Base-by-base conservation (phyloP, 1,140 invertebrate species). In the Drosophila bipectinata region DNA sequence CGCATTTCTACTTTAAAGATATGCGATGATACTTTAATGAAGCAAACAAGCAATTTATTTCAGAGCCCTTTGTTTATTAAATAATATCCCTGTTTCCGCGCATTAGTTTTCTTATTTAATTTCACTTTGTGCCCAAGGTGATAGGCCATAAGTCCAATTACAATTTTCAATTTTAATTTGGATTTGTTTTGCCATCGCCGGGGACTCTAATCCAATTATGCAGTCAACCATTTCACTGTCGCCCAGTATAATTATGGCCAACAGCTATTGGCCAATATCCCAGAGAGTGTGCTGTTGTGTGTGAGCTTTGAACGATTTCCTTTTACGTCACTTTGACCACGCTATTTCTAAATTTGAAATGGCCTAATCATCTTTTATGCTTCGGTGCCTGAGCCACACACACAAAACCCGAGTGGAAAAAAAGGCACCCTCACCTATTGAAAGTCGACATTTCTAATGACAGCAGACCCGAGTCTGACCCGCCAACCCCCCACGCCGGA, bases 351-450 rank as follows among this genome's bases (percentile, higher is more conserved):
- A 78, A 67, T 85, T 84, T 69, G 34, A 84, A 85, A 79, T 53
- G 66, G 71, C 84, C 83, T 83, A 83, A 87, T 87, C 83, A 87
- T 87, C 79, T 87, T 87, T 88, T 77, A 87, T 87, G 83, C 73
- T 45, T 44, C 49, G 56, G 30, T 61, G 63, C 45, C 32, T 58
- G 44, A 45, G 64, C 28, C 26, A 58, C 32, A 66, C 18, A 14
- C 32, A 37, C 2, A 15, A 32, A 28, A 5, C 24, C 10, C 41
- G n/a, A 49, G 41, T 37, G 5, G 1, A 30, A 14, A 37, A 34
- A 44, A 34, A 21, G 21, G 24, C 60, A 47, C 49, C 72, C 60
- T 48, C 64, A 85, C 82, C 81, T 85, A 85, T 87, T 87, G 81
- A 75, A 87, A 75, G 74, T 78, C 59, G 59, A 74, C 68, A 64